Evolutionary conservation across 2,797 vertebrate species (phyloP).

Genomic region (Macropodus opercularis): DNA sequence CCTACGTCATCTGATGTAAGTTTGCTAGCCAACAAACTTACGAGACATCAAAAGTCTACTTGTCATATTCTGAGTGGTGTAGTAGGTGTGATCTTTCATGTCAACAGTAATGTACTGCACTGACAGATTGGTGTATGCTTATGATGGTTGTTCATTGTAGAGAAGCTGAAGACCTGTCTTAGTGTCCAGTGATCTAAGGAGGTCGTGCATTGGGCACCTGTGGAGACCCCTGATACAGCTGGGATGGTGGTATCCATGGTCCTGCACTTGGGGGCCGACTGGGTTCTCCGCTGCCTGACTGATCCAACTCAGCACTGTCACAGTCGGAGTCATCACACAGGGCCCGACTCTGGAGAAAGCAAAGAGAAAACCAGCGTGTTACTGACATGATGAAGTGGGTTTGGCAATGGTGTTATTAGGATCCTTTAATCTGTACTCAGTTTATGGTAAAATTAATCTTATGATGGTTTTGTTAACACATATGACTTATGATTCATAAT

Average conservation of each 20-base stretch:
- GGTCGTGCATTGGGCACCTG: constrained; percentile 67
- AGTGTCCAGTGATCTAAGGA: constrained; percentile 58
- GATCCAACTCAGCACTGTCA: constrained; percentile 91
- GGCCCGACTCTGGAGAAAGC: constrained; percentile 68
- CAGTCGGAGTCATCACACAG: constrained; percentile 92
- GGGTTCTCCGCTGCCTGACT: constrained; percentile 88
- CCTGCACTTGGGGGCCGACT: constrained; percentile 86
- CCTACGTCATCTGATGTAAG: constrained; percentile 61
- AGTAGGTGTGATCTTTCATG: constrained; percentile 64
- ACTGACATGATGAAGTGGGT: neutral
- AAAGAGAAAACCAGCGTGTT: constrained; percentile 3
- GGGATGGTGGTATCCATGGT: constrained; percentile 76
- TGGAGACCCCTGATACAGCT: constrained; percentile 66
- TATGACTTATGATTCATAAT: neutral
- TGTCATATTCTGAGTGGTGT: constrained; percentile 67
- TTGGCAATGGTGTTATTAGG: neutral
- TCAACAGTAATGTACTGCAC: constrained; percentile 74
- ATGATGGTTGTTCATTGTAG: constrained; percentile 54
- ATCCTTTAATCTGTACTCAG: neutral
- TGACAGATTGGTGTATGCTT: constrained; percentile 60
- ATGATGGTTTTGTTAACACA: neutral
- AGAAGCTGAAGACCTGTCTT: constrained; percentile 55
- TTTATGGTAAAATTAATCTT: neutral
- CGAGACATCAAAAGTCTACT: constrained; percentile 68
- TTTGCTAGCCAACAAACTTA: constrained; percentile 63